These are phyloP conservation scores for Latrodectus hesperus DNA, from an alignment of 2,888 invertebrate genomes.

Conservation along the genomic window DNA sequence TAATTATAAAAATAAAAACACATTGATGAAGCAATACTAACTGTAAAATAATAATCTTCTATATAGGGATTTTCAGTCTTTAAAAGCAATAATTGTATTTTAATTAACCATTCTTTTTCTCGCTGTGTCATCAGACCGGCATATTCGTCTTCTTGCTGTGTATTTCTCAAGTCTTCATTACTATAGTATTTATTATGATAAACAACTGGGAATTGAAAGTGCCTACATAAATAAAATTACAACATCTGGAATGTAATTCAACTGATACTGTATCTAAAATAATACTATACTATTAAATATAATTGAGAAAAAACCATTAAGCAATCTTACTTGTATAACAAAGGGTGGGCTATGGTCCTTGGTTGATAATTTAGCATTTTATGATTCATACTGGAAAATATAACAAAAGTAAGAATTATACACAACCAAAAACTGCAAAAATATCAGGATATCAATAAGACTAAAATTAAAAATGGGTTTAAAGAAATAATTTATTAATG, in stretches of 20 bases:
- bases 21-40: conserved; percentile 17
- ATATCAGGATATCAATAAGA: too few species aligned
- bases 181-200: conserved; percentile 36
- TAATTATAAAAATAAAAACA: too few species aligned
- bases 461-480: too few species aligned
- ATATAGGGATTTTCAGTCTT: conserved; percentile 96
- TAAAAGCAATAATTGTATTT: conserved; percentile 94
- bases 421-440: too few species aligned
- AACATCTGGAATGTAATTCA: too few species aligned
- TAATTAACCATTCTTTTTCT: conserved; percentile 97
- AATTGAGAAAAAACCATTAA: too few species aligned
- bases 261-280: neutral
- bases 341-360: conserved; percentile 27
- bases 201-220: conserved; percentile 37
- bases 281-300: neutral
- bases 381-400: conserved; percentile 35
- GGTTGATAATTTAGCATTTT: conserved; percentile 18
- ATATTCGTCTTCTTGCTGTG: conserved; percentile 80
- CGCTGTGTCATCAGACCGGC: conserved; percentile 93
- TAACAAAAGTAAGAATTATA: neutral
- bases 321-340: conserved; percentile 26
- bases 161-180: conserved; percentile 18
- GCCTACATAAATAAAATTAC: neutral
- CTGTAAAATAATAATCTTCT: conserved; percentile 97
- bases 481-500: too few species aligned